Conservation (phyloP, 2,113 vertebrate genomes). For the Antigone vipio region DNA sequence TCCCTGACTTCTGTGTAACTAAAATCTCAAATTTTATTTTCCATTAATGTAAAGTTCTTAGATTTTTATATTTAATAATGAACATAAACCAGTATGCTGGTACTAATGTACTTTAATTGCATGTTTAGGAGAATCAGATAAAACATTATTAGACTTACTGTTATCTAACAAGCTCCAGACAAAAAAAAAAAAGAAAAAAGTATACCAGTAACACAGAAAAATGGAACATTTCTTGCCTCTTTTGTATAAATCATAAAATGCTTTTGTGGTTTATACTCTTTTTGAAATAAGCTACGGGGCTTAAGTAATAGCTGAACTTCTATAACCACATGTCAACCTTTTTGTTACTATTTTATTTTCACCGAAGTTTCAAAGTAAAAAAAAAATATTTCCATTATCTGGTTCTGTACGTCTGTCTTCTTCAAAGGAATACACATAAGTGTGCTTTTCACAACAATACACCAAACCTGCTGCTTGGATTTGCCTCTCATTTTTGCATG, state of each 20-base stretch:
- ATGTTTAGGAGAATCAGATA: conserved; percentile 24
- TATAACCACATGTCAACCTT: conserved; percentile 33
- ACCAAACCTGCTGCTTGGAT: neutral
- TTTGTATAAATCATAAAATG: conserved; percentile 16
- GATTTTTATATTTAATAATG: conserved; percentile 35
- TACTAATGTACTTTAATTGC: conserved; percentile 38
- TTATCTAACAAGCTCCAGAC: neutral
- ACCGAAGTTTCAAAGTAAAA: neutral
- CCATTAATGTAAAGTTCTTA: conserved; percentile 15
- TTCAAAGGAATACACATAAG: neutral
- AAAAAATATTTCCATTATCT: conserved; percentile 3
- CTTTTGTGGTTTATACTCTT: conserved; percentile 3
- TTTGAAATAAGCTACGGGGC: conserved; percentile 8
- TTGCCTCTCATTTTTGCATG: neutral
- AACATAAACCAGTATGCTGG: neutral
- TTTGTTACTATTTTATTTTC: conserved; percentile 40
- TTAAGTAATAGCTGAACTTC: neutral
- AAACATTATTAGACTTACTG: conserved; percentile 9
- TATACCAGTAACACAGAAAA: neutral
- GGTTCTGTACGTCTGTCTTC: neutral
- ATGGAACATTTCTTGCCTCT: neutral
- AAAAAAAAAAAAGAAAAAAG: neutral
- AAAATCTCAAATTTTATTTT: conserved; percentile 45
- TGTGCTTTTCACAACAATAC: neutral
- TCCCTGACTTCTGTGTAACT: conserved; percentile 5